A percentile compares a stretch with the other conserved stretches of the same genome.
Conservation (phyloP, 1,140 invertebrate genomes). For the Leptinotarsa texana region DNA sequence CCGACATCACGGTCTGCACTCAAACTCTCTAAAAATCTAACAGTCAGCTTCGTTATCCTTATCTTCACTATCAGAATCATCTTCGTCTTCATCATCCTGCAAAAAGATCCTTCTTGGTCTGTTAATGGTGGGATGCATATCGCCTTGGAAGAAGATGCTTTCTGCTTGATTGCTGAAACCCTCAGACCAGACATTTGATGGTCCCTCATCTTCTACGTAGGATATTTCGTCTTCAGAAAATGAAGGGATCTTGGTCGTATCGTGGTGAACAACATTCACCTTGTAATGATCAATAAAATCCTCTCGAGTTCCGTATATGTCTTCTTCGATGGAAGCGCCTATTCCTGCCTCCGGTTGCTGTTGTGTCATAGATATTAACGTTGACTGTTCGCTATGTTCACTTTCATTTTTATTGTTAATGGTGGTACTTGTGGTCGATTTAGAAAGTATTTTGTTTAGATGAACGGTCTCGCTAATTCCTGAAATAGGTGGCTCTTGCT, state of each 20-base stretch:
- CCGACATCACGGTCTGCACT: too few species aligned
- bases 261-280: constrained; percentile 40
- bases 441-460: too few species aligned
- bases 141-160: constrained; percentile 48
- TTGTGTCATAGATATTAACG: constrained; percentile 13
- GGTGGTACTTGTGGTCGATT: too few species aligned
- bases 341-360: background rate
- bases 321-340: too few species aligned
- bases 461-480: too few species aligned
- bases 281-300: constrained; percentile 13
- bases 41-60: constrained; percentile 20
- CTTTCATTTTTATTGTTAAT: background rate
- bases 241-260: constrained; percentile 8
- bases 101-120: constrained; percentile 34
- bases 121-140: constrained; percentile 32
- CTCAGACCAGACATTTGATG: background rate
- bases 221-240: constrained; percentile 21
- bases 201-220: constrained; percentile 1
- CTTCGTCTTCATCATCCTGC: constrained; percentile 26
- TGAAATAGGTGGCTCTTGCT: too few species aligned
- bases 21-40: constrained; percentile 9
- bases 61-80: background rate
- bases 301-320: too few species aligned
- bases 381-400: background rate
- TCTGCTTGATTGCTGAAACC: constrained; percentile 45